These are phyloP conservation scores for Orchestia grillus DNA, from an alignment of 1,140 invertebrate genomes.

Conservation along the genomic window DNA sequence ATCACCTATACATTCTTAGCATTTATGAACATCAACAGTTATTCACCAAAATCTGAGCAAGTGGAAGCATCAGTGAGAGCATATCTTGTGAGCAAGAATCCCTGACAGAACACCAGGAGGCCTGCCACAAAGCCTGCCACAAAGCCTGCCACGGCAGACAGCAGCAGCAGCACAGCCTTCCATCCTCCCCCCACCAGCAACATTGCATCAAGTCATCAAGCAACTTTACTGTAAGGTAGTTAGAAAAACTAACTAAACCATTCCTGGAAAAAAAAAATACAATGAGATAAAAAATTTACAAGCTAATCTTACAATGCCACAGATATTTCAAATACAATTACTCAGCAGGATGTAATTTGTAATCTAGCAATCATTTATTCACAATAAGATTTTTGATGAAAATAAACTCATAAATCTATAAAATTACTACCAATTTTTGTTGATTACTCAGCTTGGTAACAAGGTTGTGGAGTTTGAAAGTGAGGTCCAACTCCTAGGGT, in stretches of 20 bases:
- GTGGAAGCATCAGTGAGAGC: conserved; percentile 3
- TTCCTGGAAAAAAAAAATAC: neutral
- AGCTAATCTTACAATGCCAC: too few species aligned
- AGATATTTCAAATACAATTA: neutral
- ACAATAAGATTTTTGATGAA: too few species aligned
- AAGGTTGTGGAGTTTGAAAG: too few species aligned
- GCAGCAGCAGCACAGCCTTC: conserved; percentile 17
- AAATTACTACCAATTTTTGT: too few species aligned
- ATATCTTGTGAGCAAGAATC: conserved; percentile 26
- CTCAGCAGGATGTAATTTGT: too few species aligned
- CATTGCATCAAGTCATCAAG: conserved; percentile 13
- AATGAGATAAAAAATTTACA: neutral
- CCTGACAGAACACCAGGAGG: neutral
- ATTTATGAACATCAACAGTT: neutral
- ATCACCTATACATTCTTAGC: too few species aligned
- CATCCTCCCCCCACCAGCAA: neutral
- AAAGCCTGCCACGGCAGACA: neutral
- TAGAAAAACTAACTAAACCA: neutral
- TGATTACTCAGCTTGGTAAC: too few species aligned
- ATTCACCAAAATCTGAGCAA: neutral
- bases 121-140: conserved; percentile 15
- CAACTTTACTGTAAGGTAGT: conserved; percentile 9
- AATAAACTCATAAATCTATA: too few species aligned
- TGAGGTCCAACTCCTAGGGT: too few species aligned
- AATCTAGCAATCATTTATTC: too few species aligned